Conservation (phyloP, 2,888 invertebrate genomes). For the Caenorhabditis sp. region DNA sequence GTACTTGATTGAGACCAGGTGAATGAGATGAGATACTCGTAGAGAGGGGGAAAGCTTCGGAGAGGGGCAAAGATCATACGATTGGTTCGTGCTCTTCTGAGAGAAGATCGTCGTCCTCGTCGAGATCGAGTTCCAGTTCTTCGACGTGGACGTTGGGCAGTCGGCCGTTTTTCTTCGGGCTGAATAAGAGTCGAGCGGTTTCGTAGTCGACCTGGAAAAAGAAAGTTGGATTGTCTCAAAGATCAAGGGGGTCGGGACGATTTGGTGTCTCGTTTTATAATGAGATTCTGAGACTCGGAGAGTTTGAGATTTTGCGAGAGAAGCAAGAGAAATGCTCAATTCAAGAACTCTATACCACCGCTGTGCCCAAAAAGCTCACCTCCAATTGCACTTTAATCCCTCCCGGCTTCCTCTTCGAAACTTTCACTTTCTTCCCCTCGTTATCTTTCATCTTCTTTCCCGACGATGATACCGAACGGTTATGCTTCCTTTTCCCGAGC, state of each 20-base stretch:
- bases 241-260: no score
- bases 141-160: conserved; percentile 48
- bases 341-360: not conserved
- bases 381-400: conserved; percentile 65
- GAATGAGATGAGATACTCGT: conserved; percentile 40
- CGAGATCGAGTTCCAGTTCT: conserved; percentile 39
- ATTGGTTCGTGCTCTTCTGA: conserved; percentile 26
- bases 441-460: conserved; percentile 47
- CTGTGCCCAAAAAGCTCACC: conserved; percentile 22
- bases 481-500: conserved; percentile 56
- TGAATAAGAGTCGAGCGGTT: conserved; percentile 60
- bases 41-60: conserved; percentile 1
- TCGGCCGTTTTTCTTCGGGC: conserved; percentile 58
- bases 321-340: no score
- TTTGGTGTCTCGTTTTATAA: no score
- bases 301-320: no score
- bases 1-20: conserved; percentile 58
- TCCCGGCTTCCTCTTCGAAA: conserved; percentile 37
- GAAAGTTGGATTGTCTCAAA: no score
- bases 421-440: conserved; percentile 33
- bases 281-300: no score
- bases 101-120: conserved; percentile 39
- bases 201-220: conserved; percentile 59
- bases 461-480: not conserved
- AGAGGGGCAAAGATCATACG: conserved; percentile 16